These are phyloP conservation scores for Drosophila azteca DNA, from an alignment of 1,140 invertebrate species.

Conservation along the genomic window DNA sequence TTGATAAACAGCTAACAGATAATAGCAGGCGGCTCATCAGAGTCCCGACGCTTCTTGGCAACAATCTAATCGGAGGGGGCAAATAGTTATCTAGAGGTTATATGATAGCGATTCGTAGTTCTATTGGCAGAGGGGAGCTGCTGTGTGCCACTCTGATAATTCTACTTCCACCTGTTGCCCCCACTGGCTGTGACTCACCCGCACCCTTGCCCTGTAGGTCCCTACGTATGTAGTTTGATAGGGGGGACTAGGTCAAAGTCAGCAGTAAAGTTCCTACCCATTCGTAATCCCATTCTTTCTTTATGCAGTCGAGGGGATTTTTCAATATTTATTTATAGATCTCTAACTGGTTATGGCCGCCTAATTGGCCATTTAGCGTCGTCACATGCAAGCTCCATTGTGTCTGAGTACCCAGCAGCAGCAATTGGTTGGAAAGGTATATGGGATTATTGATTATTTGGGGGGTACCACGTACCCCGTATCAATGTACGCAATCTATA, in stretches of 20 bases:
- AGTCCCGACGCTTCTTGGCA: background rate
- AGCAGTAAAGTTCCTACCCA: too few relatives aligned
- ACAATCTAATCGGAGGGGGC: constrained; percentile 14
- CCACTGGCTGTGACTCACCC: too few relatives aligned
- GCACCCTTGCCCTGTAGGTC: too few relatives aligned
- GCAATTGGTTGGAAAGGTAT: background rate
- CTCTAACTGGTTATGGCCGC: constrained; percentile 42
- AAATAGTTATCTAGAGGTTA: constrained; percentile 17
- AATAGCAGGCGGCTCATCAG: too few relatives aligned
- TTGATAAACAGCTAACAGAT: constrained; percentile 25
- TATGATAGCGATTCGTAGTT: background rate
- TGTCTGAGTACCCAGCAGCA: background rate
- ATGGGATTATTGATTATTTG: constrained; percentile 6
- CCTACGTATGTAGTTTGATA: too few relatives aligned
- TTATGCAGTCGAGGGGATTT: constrained; percentile 6
- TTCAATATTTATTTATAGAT: constrained; percentile 43
- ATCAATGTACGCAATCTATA: too few relatives aligned
- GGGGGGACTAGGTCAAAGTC: too few relatives aligned
- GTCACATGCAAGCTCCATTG: constrained; percentile 38
- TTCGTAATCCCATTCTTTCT: constrained; percentile 4
- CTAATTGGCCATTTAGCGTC: constrained; percentile 39
- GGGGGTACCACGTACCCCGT: too few relatives aligned
- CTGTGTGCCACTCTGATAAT: too few relatives aligned
- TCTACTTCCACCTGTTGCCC: too few relatives aligned
- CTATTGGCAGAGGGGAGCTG: too few relatives aligned